A percentile compares a stretch with the other conserved stretches of the same genome.
These are phyloP conservation scores for Dolichallabes microphthalmus DNA, from an alignment of 2,113 vertebrate genomes.

Conservation along the genomic window DNA sequence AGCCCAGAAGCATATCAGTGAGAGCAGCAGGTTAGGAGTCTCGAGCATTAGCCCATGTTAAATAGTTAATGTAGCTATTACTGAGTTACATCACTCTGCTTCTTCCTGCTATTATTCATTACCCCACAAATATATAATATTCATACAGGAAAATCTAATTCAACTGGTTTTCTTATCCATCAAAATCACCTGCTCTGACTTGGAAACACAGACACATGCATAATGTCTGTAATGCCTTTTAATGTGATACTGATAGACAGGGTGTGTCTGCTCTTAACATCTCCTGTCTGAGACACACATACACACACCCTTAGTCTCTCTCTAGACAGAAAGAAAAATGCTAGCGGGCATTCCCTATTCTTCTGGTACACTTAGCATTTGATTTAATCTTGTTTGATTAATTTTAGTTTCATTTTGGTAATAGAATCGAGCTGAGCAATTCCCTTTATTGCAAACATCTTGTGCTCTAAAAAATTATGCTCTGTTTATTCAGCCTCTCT, in stretches of 20 bases:
- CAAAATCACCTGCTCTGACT: conserved; percentile 13
- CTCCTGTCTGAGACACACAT: neutral
- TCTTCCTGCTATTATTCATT: conserved; percentile 34
- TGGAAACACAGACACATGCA: conserved; percentile 18
- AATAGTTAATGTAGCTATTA: conserved; percentile 41
- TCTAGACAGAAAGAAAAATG: neutral
- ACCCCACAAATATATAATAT: conserved; percentile 29
- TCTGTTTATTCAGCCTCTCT: neutral
- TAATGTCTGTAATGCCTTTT: conserved; percentile 7
- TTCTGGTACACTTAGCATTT: neutral
- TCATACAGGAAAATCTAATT: conserved; percentile 31
- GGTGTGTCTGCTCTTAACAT: conserved; percentile 16
- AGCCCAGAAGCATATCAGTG: conserved; percentile 18
- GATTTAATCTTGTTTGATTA: conserved; percentile 14
- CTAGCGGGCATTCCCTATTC: neutral
- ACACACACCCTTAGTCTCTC: neutral
- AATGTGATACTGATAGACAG: conserved; percentile 6
- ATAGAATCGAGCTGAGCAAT: neutral
- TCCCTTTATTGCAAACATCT: neutral
- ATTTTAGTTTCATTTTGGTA: neutral
- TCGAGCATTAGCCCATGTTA: conserved; percentile 27
- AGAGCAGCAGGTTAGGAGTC: conserved; percentile 18
- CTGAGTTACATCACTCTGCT: conserved; percentile 33
- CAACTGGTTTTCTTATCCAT: conserved; percentile 27
- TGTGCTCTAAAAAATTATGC: neutral